phyloP scores from a whole-genome alignment of 2,113 vertebrate genomes.

The Edolisoma coerulescens region DNA sequence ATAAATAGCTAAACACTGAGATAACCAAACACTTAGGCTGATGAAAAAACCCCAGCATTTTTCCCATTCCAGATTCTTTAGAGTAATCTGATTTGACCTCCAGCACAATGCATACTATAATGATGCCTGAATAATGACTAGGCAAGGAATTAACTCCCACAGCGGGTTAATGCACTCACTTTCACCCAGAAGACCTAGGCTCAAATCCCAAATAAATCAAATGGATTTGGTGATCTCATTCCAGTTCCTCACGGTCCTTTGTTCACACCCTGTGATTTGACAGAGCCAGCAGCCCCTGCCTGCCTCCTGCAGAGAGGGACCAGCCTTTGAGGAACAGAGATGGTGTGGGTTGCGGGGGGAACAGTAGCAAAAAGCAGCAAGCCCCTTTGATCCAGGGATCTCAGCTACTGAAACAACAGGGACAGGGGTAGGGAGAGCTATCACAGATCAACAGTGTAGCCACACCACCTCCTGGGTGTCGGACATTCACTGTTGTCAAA shows the following conservation, averaged over 20 bases:
- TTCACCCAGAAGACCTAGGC: slow-evolving; percentile 19
- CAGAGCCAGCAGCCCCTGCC: background rate
- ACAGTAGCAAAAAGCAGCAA: background rate
- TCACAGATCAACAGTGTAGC: background rate
- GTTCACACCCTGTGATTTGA: background rate
- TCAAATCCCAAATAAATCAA: slow-evolving; percentile 27
- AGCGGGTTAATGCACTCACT: slow-evolving; percentile 10
- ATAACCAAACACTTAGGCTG: slow-evolving; percentile 17
- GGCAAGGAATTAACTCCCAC: slow-evolving; percentile 49
- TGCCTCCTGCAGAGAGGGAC: background rate
- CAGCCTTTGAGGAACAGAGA: background rate
- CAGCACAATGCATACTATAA: slow-evolving; percentile 45
- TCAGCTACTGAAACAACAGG: background rate
- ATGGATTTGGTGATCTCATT: slow-evolving; percentile 39
- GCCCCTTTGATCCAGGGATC: background rate
- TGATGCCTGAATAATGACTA: slow-evolving; percentile 32
- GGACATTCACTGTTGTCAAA: background rate
- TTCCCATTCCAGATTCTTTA: slow-evolving; percentile 58
- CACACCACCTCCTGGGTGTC: background rate
- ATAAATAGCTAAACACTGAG: slow-evolving; percentile 41
- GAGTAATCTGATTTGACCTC: slow-evolving; percentile 54
- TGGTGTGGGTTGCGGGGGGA: background rate
- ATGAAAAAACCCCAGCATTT: slow-evolving; percentile 13
- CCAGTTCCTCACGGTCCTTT: background rate
- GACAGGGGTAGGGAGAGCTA: background rate